These are phyloP conservation scores for Zaprionus camerounensis DNA, from an alignment of 1,140 invertebrate genomes.

Conservation along the genomic window DNA sequence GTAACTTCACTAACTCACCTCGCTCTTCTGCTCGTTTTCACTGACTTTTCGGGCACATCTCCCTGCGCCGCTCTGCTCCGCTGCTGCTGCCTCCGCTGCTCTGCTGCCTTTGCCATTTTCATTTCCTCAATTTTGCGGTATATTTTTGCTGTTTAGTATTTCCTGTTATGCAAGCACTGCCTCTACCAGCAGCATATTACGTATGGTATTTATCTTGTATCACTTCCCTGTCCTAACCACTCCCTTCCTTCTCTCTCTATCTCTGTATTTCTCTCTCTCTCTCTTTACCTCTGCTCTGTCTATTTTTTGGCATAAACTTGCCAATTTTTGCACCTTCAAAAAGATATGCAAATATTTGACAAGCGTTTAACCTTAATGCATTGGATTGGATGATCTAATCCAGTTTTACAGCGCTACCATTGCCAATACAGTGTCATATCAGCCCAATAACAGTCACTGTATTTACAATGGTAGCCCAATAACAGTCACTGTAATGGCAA, in stretches of 20 bases:
- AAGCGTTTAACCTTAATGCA: slow-evolving; percentile 15
- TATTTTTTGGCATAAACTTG: slow-evolving; percentile 62
- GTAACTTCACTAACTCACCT: slow-evolving; percentile 21
- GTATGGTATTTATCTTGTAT: slow-evolving; percentile 7
- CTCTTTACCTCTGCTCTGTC: slow-evolving; percentile 14
- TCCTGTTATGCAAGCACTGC: slow-evolving; percentile 15
- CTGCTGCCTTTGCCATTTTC: slow-evolving; percentile 14
- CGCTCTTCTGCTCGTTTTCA: slow-evolving; percentile 34
- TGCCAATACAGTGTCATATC: neutral
- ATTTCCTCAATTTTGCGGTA: slow-evolving; percentile 19
- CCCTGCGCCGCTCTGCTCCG: neutral
- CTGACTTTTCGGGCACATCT: neutral
- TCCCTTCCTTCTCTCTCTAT: neutral
- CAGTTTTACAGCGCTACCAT: slow-evolving; percentile 17
- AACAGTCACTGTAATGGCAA: no score
- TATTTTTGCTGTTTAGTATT: slow-evolving; percentile 16
- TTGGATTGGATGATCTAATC: slow-evolving; percentile 56
- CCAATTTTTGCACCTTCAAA: slow-evolving; percentile 67
- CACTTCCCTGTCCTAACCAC: neutral
- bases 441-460: neutral
- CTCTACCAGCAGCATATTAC: slow-evolving; percentile 18
- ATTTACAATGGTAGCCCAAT: neutral
- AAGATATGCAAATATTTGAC: slow-evolving; percentile 45
- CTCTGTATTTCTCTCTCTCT: neutral
- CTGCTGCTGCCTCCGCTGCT: neutral